Conservation (phyloP, 2,113 vertebrate species). For the Cryptoleucopteryx plumbea region DNA sequence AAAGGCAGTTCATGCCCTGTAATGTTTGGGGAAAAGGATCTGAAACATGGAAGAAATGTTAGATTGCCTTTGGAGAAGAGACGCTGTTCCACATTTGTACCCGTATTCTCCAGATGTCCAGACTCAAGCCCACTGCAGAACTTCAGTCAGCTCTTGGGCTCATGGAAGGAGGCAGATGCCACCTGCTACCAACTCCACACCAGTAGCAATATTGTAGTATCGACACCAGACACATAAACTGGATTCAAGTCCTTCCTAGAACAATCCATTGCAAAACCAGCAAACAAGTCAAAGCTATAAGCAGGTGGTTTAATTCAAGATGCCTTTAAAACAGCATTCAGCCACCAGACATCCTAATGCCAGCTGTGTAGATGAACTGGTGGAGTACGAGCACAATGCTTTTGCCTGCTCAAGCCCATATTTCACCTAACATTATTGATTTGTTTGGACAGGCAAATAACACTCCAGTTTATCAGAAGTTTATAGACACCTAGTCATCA, state of each 20-base stretch:
- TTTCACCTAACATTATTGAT: neutral
- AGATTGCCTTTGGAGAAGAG: neutral
- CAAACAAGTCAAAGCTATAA: neutral
- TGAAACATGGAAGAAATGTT: neutral
- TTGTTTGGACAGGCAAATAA: neutral
- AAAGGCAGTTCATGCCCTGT: neutral
- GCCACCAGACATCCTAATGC: neutral
- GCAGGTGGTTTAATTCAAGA: neutral
- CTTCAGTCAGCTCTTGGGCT: neutral
- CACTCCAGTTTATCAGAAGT: neutral
- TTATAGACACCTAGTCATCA: neutral
- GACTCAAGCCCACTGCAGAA: neutral
- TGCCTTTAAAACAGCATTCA: neutral
- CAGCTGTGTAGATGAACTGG: neutral
- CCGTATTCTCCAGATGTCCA: neutral
- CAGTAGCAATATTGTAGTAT: neutral
- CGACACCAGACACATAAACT: neutral
- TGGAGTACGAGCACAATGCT: neutral
- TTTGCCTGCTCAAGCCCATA: neutral
- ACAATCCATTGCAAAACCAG: neutral
- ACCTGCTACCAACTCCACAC: neutral
- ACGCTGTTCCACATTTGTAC: fast-evolving
- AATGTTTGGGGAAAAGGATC: neutral
- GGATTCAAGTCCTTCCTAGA: neutral
- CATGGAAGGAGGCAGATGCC: neutral